Conservation (phyloP, 2,113 vertebrate genomes). For the Myrmophylax atrothorax region DNA sequence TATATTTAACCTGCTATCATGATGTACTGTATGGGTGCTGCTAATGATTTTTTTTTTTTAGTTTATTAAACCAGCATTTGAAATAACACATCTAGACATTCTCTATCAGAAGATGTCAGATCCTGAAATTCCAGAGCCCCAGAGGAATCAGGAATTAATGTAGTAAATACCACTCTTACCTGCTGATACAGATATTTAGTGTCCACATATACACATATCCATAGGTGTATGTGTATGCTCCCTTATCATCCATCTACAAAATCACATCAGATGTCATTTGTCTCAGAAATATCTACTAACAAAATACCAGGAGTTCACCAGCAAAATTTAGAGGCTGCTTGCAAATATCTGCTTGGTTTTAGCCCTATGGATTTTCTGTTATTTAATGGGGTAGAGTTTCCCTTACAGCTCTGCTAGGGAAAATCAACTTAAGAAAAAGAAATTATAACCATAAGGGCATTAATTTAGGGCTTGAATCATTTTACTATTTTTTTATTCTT, state of each 20-base stretch:
- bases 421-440: neutral
- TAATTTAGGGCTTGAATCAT: neutral
- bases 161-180: neutral
- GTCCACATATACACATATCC: neutral
- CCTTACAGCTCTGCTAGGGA: neutral
- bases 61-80: constrained; percentile 24
- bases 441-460: neutral
- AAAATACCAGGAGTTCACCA: neutral
- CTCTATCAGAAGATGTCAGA: neutral
- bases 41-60: neutral
- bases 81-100: constrained; percentile 9
- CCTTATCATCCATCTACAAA: neutral
- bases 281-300: neutral
- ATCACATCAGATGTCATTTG: neutral
- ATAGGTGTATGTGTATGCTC: too few species aligned
- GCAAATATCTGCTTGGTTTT: neutral
- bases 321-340: neutral
- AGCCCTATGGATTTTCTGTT: neutral
- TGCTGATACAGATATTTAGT: neutral
- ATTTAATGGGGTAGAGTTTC: neutral
- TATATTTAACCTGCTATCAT: constrained; percentile 79
- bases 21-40: constrained; percentile 3
- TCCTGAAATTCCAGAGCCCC: constrained; percentile 16
- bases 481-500: neutral
- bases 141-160: neutral